Evolutionary conservation across 2,797 vertebrate species (phyloP).

Genomic region (Glyptemys insculpta): DNA sequence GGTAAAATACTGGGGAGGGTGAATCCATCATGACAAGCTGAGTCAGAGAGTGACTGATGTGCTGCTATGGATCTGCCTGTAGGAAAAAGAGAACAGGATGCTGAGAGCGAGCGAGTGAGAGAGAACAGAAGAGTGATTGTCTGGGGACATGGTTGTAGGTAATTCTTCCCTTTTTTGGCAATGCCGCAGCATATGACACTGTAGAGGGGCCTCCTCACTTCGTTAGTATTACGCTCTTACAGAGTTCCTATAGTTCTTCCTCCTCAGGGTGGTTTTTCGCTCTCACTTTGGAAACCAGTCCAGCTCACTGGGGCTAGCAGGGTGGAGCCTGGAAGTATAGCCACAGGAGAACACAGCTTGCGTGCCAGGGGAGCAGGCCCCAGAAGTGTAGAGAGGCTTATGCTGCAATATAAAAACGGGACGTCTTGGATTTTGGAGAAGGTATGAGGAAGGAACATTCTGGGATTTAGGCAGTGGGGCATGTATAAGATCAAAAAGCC

Average conservation of each 20-base stretch:
- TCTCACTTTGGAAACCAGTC: background rate
- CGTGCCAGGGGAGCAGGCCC: background rate
- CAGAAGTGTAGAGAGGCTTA: background rate
- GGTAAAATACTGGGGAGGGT: background rate
- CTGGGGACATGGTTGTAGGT: background rate
- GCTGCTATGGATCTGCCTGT: background rate
- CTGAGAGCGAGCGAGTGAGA: background rate
- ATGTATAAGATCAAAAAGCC: background rate
- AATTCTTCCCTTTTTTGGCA: slow-evolving; percentile 42
- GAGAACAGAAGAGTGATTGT: background rate
- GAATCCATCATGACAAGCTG: background rate
- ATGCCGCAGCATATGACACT: slow-evolving; percentile 43
- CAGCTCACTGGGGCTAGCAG: background rate
- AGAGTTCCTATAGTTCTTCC: background rate
- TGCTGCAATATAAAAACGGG: background rate
- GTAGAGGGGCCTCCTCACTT: background rate
- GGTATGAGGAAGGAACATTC: background rate
- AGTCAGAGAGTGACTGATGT: background rate
- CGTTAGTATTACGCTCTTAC: background rate
- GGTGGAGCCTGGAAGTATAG: background rate
- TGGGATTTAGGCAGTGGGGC: background rate
- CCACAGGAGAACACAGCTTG: background rate
- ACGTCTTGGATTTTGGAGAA: background rate
- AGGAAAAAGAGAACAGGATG: background rate
- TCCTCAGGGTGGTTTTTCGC: background rate